Evolutionary conservation across 1,140 invertebrate genomes (phyloP).

Genomic region (Brachionus plicatilis): DNA sequence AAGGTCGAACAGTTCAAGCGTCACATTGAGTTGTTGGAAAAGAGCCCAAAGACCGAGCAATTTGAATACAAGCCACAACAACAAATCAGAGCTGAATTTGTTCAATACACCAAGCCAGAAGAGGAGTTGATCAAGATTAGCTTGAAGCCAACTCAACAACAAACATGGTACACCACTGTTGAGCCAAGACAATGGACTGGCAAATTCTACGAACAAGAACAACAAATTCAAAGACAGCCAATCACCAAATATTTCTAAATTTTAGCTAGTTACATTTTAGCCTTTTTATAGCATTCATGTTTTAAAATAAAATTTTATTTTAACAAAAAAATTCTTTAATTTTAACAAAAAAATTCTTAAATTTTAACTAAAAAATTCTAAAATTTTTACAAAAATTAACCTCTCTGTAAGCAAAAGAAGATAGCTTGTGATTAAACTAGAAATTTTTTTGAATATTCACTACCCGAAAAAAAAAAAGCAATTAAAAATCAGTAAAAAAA

Average conservation of each 20-base stretch:
- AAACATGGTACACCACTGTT: constrained; percentile 19
- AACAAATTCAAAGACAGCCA: constrained; percentile 11
- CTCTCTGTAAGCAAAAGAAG: no score
- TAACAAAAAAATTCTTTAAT: neutral
- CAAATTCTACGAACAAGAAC: neutral
- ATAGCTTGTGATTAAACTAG: no score
- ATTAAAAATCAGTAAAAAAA: no score
- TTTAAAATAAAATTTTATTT: neutral
- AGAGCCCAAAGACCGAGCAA: neutral
- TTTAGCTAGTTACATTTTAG: neutral
- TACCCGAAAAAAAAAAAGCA: no score
- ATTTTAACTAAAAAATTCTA: no score
- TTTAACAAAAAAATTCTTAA: neutral
- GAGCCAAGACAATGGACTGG: neutral
- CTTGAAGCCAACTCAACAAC: constrained; percentile 20
- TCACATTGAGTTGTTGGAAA: constrained; percentile 18
- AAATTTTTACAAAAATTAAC: no score
- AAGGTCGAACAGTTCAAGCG: constrained; percentile 19
- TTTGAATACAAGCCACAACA: neutral
- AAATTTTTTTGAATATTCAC: no score
- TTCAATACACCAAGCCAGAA: constrained; percentile 21
- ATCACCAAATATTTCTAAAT: constrained; percentile 21
- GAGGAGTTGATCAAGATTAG: constrained; percentile 20
- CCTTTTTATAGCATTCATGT: neutral
- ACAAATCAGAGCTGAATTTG: neutral